Evolutionary conservation across 2,888 invertebrate genomes (phyloP), one percentile per base, ranked within the genome.

Genomic region (Troglohyphantes excavatus): DNA sequence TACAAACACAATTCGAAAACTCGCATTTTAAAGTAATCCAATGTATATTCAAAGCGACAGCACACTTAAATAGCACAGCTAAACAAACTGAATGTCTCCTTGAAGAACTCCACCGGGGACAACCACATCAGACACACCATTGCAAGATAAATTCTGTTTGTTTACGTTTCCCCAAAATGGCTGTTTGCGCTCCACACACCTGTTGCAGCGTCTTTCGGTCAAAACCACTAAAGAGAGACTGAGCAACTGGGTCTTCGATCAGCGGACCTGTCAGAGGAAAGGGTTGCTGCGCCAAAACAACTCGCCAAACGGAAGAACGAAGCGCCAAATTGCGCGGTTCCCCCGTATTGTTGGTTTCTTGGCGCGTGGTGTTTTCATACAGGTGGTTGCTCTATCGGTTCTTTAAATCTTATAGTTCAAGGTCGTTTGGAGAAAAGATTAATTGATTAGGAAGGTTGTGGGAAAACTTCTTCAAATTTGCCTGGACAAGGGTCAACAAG

Each of bases 251-350:
- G 29, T 61, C 75, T 27, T 29, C 9, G n/a, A 73, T 29, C 59
- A 21, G 9, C 61, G 26, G 59, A 68, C 68, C 81, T 81, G 53
- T 68, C 46, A 61, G 59, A 13, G 13, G 13, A 68, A 68, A 53
- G 81, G 81, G 81, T 68, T 81, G 81, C 68, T 19, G 7, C 33
- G 59, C 75, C 75, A 61, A 59, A 29, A 19, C 13, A 33, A 19
- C 0, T 33, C 75, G 75, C 75, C 75, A 75, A 75, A 19, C 17
- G 26, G 23, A 11, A 26, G 17, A 21, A 78, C 17, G 7, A 2
- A 7, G 13, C 67, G 68, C 68, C 68, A 68, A 81, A 17, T 65
- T 13, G 6, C 29, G 65, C 27, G 19, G 33, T 61, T 75, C n/a
- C 2, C 7, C n/a, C 5, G 73, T 27, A 11, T 72, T 43, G 43